Base-by-base conservation (phyloP, 2,797 vertebrate genomes). In the Pipistrellus nathusii region DNA sequence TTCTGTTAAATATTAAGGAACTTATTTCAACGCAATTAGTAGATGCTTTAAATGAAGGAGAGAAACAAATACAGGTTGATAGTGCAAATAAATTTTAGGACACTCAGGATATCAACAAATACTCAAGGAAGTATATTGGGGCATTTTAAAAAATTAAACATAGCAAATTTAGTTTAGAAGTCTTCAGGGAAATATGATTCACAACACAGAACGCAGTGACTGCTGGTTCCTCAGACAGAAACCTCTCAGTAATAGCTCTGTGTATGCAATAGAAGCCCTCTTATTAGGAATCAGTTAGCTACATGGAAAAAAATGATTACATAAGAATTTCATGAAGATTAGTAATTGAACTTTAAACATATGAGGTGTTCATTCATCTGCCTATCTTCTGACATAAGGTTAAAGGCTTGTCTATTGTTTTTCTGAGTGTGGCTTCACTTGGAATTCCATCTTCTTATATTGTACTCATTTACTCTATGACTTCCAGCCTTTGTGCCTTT, bases 41-140 rank as follows among this genome's bases (percentile, higher is more conserved):
- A 78, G 41, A 41, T 53, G 20, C 9, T 90, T 95, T 73, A 80
- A 97, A 59, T 57, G 46, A 94, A 8, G 21, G 32, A 93, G 38
- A 76, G 44, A 76, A 81, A 32, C 51, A 82, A 87, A 95, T 10
- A 72, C 12, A 5, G 41, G 17, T 12, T 94, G 85, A 88, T 71
- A 64, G 90, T 88, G 57, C 95, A 94, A 86, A 76, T 68, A 88
- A 66, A 78, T 68, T 62, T 87, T 57, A 86, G 57, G 88, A 73
- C 71, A 72, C 13, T 92, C n/a, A 83, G 59, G 30, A 90, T 71
- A 92, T 72, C 64, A 80, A 86, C 57, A 86, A 88, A 83, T 48
- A 82, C 86, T 92, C 71, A 85, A 27, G 72, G 89, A 32, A 38
- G 83, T 55, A 75, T 57, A 73, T 30, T 92, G 59, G 25, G 59